Conservation (phyloP, 2,113 vertebrate species). For the Penelope pileata region DNA sequence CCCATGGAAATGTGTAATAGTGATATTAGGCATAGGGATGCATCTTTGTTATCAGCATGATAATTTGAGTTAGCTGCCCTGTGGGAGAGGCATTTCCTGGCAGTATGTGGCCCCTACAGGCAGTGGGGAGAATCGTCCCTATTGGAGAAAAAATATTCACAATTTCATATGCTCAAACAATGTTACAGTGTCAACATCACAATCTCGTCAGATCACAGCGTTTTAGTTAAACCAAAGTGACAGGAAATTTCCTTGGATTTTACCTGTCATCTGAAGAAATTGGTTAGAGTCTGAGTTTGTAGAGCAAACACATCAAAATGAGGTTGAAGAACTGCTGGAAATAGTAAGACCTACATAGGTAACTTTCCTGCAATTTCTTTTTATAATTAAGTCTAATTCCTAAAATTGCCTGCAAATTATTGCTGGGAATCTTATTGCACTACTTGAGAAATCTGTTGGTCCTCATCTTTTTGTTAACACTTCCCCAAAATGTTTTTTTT, state of each 20-base stretch:
- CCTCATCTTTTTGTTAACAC: not conserved
- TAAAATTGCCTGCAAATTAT: not conserved
- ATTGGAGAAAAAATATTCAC: not conserved
- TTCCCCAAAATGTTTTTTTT: not conserved
- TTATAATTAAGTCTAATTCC: not conserved
- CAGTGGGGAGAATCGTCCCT: not conserved
- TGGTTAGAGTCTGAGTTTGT: not conserved
- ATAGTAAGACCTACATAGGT: not conserved
- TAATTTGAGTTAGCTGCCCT: not conserved
- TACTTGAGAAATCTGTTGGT: not conserved
- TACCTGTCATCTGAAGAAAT: not conserved
- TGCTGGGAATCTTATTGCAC: not conserved
- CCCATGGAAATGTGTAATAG: not conserved
- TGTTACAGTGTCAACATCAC: not conserved
- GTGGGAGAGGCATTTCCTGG: not conserved
- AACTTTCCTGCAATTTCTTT: not conserved
- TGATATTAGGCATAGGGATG: rapidly evolving
- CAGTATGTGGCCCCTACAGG: not conserved
- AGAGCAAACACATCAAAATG: constrained; percentile 14
- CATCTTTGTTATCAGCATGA: not conserved
- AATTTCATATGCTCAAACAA: not conserved
- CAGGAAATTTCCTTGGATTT: constrained; percentile 12
- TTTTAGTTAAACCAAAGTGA: constrained; percentile 26
- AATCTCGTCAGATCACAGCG: not conserved
- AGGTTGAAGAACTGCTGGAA: not conserved